phyloP scores from a whole-genome alignment of 1,140 invertebrate genomes.

The Chymomyza costata region DNA sequence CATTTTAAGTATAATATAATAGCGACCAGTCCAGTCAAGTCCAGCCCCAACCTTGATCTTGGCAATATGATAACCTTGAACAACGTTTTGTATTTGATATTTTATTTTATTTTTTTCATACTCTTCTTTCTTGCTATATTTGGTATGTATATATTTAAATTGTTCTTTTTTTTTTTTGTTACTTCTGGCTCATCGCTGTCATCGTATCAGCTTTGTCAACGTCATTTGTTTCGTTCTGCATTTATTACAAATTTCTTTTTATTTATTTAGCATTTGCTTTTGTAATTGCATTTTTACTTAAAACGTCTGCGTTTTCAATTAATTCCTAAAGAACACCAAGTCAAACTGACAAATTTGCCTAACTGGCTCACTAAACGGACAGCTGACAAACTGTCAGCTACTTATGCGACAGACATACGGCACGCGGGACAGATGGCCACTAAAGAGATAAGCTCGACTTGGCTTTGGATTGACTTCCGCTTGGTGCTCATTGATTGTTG shows the following conservation, averaged over 20 bases:
- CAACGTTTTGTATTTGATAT: conserved; percentile 60
- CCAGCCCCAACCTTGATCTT: conserved; percentile 58
- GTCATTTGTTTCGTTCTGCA: not conserved
- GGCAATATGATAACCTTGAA: conserved; percentile 71
- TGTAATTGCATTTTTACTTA: conserved; percentile 43
- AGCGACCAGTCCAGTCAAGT: conserved; percentile 29
- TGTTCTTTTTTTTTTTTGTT: conserved; percentile 29
- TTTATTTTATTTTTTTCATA: conserved; percentile 28
- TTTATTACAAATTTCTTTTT: not conserved
- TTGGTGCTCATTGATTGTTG: conserved; percentile 1
- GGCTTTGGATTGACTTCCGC: conserved; percentile 31
- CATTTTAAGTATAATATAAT: conserved; percentile 13
- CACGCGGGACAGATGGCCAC: conserved; percentile 1
- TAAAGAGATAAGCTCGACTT: conserved; percentile 25
- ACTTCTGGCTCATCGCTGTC: conserved; percentile 28
- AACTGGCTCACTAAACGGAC: conserved; percentile 14
- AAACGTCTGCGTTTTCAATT: conserved; percentile 60
- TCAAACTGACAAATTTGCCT: not conserved
- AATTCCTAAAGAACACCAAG: conserved; percentile 5
- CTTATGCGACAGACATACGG: conserved; percentile 3
- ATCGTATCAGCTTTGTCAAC: too few relatives aligned
- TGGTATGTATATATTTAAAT: conserved; percentile 60
- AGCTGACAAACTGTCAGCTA: too few relatives aligned
- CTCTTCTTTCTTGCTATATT: conserved; percentile 19
- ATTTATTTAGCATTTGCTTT: conserved; percentile 43